These are phyloP conservation scores for Meiosimyza decipiens DNA, from an alignment of 2,888 invertebrate species.

Conservation along the genomic window DNA sequence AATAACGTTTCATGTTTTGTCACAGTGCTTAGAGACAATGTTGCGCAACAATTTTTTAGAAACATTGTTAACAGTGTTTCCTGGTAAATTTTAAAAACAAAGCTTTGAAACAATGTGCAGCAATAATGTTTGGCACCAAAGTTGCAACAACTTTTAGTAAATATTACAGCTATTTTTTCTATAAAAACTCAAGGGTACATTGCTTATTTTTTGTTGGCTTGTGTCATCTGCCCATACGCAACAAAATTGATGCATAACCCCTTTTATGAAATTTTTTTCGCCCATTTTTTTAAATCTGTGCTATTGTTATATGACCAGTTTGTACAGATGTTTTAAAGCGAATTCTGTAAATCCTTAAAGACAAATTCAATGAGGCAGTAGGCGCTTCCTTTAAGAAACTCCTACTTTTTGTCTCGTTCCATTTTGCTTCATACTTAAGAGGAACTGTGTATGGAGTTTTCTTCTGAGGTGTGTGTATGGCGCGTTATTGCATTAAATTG, in stretches of 20 bases:
- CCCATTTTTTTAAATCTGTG: slow-evolving; percentile 1
- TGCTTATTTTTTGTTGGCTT: slow-evolving; percentile 21
- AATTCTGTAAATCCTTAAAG: slow-evolving; percentile 14
- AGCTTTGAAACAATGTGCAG: too few relatives aligned
- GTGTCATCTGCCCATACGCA: too few relatives aligned
- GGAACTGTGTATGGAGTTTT: neutral
- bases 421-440: neutral
- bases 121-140: too few relatives aligned
- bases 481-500: slow-evolving; percentile 59
- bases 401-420: slow-evolving; percentile 54
- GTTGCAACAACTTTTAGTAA: neutral
- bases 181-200: neutral
- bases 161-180: neutral
- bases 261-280: slow-evolving; percentile 28
- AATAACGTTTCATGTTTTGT: too few relatives aligned
- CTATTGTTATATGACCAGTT: slow-evolving; percentile 20
- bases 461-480: slow-evolving; percentile 14
- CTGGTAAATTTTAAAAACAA: too few relatives aligned
- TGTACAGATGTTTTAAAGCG: slow-evolving; percentile 14
- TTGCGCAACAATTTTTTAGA: too few relatives aligned
- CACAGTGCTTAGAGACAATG: too few relatives aligned
- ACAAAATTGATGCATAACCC: too few relatives aligned
- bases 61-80: too few relatives aligned
- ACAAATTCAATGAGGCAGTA: slow-evolving; percentile 44
- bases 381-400: slow-evolving; percentile 63